Conservation (phyloP, 2,113 vertebrate species). For the Phrynosoma blainvillii region DNA sequence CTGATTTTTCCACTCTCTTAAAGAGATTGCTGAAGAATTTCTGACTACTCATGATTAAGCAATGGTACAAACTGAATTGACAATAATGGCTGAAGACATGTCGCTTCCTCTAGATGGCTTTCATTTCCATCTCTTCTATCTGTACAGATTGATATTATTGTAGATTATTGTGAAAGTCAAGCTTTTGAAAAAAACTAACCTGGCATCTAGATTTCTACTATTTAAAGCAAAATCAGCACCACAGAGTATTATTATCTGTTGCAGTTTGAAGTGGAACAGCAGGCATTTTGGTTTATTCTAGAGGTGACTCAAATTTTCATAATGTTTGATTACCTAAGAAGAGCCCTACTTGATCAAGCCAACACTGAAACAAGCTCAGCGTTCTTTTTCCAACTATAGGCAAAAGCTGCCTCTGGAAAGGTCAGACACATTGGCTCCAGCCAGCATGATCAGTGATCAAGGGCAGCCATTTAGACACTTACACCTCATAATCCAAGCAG, state of each 20-base stretch:
- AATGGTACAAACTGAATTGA: slow-evolving; percentile 16
- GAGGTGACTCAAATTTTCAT: background rate
- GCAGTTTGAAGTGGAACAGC: background rate
- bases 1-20: background rate
- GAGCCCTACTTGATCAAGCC: background rate
- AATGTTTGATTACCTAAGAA: background rate
- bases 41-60: slow-evolving; percentile 25
- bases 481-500: too few species aligned
- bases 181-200: background rate
- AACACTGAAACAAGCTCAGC: background rate
- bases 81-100: slow-evolving; percentile 2
- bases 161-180: background rate
- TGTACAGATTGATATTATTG: background rate
- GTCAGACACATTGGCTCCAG: background rate
- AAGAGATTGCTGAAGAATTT: slow-evolving; percentile 18
- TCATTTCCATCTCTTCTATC: slow-evolving; percentile 19
- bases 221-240: background rate
- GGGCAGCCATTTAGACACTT: background rate
- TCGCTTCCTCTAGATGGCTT: background rate
- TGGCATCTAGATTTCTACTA: background rate
- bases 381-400: background rate
- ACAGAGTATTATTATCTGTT: background rate
- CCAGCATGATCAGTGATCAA: background rate
- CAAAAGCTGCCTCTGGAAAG: background rate
- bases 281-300: background rate